Conservation (phyloP, 2,888 invertebrate species). For the Torymus tubicola region DNA sequence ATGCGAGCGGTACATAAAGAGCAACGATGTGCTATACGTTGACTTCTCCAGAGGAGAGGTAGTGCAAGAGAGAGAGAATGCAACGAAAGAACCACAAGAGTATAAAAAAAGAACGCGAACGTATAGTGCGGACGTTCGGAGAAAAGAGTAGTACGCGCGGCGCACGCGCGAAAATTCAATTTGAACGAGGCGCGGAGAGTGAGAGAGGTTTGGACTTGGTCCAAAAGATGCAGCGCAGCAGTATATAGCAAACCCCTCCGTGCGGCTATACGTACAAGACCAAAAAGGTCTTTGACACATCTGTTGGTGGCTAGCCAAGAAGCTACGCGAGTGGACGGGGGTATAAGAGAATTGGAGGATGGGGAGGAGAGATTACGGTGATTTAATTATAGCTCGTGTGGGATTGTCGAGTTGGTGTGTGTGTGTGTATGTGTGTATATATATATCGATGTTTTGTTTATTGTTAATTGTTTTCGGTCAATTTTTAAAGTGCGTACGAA, state of each 20-base stretch:
- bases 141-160: constrained; percentile 19
- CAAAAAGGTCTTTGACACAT: constrained; percentile 71
- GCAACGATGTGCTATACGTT: too few species aligned
- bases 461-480: too few species aligned
- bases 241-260: too few species aligned
- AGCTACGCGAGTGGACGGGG: constrained; percentile 33
- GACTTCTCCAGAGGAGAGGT: not conserved
- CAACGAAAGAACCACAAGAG: too few species aligned
- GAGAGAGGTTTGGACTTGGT: constrained; percentile 33
- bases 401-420: too few species aligned
- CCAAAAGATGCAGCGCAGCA: constrained; percentile 34
- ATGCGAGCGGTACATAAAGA: constrained; percentile 12
- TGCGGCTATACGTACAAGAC: constrained; percentile 46
- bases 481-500: too few species aligned
- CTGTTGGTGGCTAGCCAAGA: constrained; percentile 68
- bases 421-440: too few species aligned
- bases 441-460: too few species aligned
- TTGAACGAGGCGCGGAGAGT: not conserved
- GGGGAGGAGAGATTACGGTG: not conserved
- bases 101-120: not conserved
- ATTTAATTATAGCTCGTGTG: too few species aligned
- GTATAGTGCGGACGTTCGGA: constrained; percentile 4
- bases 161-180: not conserved
- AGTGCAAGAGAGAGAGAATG: not conserved
- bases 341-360: not conserved